Conservation (phyloP, 1,140 invertebrate species). For the Bombus impatiens region DNA sequence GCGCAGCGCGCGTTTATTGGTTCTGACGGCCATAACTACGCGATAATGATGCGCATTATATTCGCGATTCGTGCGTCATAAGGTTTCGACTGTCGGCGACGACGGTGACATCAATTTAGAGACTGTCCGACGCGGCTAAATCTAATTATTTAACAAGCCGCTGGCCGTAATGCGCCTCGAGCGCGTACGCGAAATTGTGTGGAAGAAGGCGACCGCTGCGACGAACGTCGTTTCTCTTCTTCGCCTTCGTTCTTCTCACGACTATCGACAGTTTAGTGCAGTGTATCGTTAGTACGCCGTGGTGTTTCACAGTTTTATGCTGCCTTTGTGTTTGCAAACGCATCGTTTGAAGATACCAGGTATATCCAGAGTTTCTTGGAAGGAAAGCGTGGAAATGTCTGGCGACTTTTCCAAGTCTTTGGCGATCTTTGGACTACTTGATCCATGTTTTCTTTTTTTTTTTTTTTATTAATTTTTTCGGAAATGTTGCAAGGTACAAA, state of each 20-base stretch:
- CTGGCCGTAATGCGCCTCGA: slow-evolving; percentile 3
- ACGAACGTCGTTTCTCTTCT: neutral
- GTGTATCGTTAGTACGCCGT: neutral
- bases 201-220: neutral
- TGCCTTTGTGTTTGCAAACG: neutral
- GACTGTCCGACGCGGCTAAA: slow-evolving; percentile 32
- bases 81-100: slow-evolving; percentile 32
- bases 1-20: neutral
- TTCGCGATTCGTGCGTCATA: slow-evolving; percentile 53
- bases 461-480: too few relatives aligned
- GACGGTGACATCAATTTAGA: slow-evolving; percentile 56
- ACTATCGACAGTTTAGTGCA: neutral
- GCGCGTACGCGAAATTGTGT: slow-evolving; percentile 23
- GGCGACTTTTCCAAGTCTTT: neutral
- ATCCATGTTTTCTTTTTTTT: neutral
- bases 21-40: slow-evolving; percentile 30
- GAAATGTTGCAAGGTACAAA: too few relatives aligned
- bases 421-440: neutral
- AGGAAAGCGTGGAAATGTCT: neutral
- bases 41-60: slow-evolving; percentile 59
- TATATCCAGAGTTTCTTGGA: neutral
- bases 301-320: neutral
- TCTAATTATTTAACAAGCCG: slow-evolving; percentile 45
- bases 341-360: neutral
- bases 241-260: neutral